phyloP scores from a whole-genome alignment of 2,888 invertebrate species.

The Hyposoter didymator region DNA sequence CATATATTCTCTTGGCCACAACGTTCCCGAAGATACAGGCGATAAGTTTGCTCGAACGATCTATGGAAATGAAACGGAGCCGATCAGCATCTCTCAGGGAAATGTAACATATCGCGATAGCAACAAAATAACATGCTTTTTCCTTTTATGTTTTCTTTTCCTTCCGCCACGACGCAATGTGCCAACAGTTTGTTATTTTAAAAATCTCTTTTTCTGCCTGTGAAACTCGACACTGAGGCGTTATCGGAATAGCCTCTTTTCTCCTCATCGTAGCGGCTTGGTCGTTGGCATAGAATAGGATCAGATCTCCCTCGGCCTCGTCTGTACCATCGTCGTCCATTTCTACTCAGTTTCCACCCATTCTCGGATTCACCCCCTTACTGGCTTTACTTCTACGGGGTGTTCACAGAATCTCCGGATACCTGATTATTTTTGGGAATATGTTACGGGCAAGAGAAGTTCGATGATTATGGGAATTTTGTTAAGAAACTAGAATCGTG shows the following conservation, averaged over 20 bases:
- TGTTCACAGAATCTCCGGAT: background rate
- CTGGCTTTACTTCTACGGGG: slow-evolving; percentile 42
- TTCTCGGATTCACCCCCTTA: slow-evolving; percentile 66
- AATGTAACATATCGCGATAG: background rate
- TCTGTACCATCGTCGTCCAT: slow-evolving; percentile 69
- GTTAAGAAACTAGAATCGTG: too few species aligned
- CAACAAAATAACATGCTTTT: background rate
- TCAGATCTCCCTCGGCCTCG: slow-evolving; percentile 66
- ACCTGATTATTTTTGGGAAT: background rate
- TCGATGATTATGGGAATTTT: too few species aligned
- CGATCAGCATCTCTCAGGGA: background rate
- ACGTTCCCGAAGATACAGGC: background rate
- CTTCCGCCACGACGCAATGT: slow-evolving; percentile 66
- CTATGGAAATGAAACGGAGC: background rate
- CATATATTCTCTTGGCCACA: background rate
- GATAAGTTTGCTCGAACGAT: background rate
- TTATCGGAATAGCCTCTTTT: slow-evolving; percentile 72
- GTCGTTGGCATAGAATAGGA: slow-evolving; percentile 71
- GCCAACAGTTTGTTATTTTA: slow-evolving; percentile 78
- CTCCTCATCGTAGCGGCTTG: slow-evolving; percentile 67
- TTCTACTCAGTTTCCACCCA: slow-evolving; percentile 76
- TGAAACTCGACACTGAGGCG: slow-evolving; percentile 79
- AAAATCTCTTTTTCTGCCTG: slow-evolving; percentile 77
- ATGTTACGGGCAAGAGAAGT: background rate
- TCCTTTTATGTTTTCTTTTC: slow-evolving; percentile 8